Evolutionary conservation across 2,888 invertebrate genomes (phyloP).

Genomic region (Heliconius aoede): DNA sequence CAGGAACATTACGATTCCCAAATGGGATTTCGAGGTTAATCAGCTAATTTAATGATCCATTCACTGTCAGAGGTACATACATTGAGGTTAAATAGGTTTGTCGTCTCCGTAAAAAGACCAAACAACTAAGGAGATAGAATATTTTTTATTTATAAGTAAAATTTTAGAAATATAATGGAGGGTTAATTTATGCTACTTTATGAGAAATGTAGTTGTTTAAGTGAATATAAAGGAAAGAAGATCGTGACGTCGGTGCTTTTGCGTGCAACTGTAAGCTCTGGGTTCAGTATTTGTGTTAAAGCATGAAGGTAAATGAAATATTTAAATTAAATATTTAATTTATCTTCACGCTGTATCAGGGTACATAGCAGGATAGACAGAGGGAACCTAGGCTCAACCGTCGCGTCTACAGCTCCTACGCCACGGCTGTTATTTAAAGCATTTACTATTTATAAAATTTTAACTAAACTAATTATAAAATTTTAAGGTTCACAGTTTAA

Average conservation of each 20-base stretch:
- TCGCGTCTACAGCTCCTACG: not conserved
- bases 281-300: too few relatives aligned
- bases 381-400: not conserved
- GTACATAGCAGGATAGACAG: not conserved
- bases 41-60: constrained; percentile 17
- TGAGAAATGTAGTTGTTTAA: not conserved
- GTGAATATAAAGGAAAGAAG: too few relatives aligned
- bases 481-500: not conserved
- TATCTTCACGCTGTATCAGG: too few relatives aligned
- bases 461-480: not conserved
- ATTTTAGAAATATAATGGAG: not conserved
- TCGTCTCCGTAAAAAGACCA: not conserved
- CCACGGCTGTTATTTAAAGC: not conserved
- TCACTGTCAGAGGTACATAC: constrained; percentile 18
- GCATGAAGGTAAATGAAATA: too few relatives aligned
- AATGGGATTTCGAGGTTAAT: constrained; percentile 16
- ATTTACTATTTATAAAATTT: not conserved
- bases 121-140: not conserved
- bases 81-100: constrained; percentile 13
- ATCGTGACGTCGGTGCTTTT: too few relatives aligned
- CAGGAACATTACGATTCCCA: constrained; percentile 5
- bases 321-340: not conserved
- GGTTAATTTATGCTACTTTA: not conserved
- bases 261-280: too few relatives aligned
- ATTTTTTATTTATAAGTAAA: not conserved